Conservation (phyloP, 2,797 vertebrate genomes). For the Arrhamphus sclerolepis region DNA sequence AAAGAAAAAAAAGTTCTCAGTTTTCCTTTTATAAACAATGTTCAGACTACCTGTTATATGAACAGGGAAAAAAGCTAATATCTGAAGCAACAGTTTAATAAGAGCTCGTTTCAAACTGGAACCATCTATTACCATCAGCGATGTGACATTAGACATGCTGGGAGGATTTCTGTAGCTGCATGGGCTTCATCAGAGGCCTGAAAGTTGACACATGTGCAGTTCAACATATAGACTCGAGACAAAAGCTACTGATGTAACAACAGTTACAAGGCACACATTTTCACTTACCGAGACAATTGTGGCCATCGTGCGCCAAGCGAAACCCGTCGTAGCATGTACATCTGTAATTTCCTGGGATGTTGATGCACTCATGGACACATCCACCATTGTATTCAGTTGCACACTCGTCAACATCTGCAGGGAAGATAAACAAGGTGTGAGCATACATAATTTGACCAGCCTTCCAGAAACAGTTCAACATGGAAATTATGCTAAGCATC, state of each 20-base stretch:
- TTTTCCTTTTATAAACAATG: conserved; percentile 47
- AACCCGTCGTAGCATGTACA: conserved; percentile 98
- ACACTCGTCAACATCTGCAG: conserved; percentile 76
- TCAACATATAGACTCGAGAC: conserved; percentile 30
- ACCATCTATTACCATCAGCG: conserved; percentile 52
- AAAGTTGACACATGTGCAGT: conserved; percentile 40
- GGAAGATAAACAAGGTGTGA: conserved; percentile 18
- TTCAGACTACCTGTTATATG: conserved; percentile 38
- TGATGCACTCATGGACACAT: conserved; percentile 95
- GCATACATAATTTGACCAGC: background rate
- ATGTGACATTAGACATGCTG: conserved; percentile 44
- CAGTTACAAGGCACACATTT: conserved; percentile 5
- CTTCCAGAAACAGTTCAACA: too few relatives aligned
- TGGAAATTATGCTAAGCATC: too few relatives aligned
- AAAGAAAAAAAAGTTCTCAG: conserved; percentile 18
- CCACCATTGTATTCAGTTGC: conserved; percentile 86
- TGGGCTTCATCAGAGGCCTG: conserved; percentile 36
- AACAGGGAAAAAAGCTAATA: conserved; percentile 47
- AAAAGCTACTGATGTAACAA: conserved; percentile 28
- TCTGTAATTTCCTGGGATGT: conserved; percentile 95
- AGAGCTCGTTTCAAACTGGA: conserved; percentile 32
- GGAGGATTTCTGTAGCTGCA: conserved; percentile 52
- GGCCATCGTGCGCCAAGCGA: conserved; percentile 93
- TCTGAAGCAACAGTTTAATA: conserved; percentile 40
- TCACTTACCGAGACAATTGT: conserved; percentile 96